These are phyloP conservation scores for Paedocypris sp. DNA, from an alignment of 2,113 vertebrate genomes.

Conservation along the genomic window DNA sequence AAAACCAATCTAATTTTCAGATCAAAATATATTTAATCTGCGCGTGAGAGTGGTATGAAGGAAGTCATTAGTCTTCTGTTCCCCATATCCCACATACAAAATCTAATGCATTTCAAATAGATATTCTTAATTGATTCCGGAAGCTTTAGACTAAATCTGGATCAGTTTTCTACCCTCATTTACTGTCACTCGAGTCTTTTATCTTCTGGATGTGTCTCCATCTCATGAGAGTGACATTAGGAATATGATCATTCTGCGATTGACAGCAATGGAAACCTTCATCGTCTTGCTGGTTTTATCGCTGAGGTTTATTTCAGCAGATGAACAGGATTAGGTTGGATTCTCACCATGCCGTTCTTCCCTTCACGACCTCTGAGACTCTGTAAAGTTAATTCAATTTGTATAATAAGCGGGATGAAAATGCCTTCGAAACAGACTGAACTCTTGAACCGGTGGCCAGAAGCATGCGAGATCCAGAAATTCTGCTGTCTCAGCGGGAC, in stretches of 20 bases:
- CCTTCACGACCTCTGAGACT: neutral
- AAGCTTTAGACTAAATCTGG: slow-evolving; percentile 5
- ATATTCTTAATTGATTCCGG: slow-evolving; percentile 20
- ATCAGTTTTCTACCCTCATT: slow-evolving; percentile 6
- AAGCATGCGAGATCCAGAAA: slow-evolving; percentile 19
- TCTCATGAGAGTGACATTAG: neutral
- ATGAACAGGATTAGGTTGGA: slow-evolving; percentile 36
- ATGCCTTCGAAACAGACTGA: slow-evolving; percentile 41
- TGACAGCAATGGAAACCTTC: neutral
- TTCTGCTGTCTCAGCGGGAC: slow-evolving; percentile 14
- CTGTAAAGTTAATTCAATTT: slow-evolving; percentile 40
- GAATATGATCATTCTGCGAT: neutral
- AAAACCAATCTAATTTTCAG: slow-evolving; percentile 15
- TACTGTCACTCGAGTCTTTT: slow-evolving; percentile 6
- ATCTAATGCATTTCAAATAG: slow-evolving; percentile 54
- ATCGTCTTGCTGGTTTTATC: slow-evolving; percentile 22
- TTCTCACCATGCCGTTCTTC: slow-evolving; percentile 5
- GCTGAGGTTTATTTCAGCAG: slow-evolving; percentile 29
- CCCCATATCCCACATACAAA: slow-evolving; percentile 42
- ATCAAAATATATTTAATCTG: slow-evolving; percentile 19
- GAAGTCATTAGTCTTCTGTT: slow-evolving; percentile 21
- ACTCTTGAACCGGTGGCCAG: slow-evolving; percentile 40
- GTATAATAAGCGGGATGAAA: slow-evolving; percentile 47
- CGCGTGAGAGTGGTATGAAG: slow-evolving; percentile 1
- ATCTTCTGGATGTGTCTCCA: neutral